Conservation (phyloP, 2,113 vertebrate genomes). For the Cisticola juncidis region DNA sequence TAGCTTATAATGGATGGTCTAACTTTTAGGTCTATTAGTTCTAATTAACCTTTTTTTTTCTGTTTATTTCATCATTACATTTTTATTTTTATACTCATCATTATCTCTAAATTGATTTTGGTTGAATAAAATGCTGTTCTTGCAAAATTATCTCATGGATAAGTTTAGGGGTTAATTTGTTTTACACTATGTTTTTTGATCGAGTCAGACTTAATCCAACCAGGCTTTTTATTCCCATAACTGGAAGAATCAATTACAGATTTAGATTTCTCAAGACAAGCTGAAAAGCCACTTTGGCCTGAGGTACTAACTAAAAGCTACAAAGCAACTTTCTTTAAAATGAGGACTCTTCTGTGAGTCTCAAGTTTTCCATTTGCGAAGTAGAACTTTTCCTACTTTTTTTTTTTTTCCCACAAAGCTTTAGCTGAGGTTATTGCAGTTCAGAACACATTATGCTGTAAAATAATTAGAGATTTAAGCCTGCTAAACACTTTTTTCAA, state of each 20-base stretch:
- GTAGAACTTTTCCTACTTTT: neutral
- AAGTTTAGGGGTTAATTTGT: neutral
- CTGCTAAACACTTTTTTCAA: neutral
- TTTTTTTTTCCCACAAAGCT: neutral
- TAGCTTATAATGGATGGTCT: neutral
- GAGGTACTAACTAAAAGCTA: neutral
- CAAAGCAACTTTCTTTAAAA: slow-evolving; percentile 1
- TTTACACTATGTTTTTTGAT: neutral
- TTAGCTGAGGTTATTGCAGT: neutral
- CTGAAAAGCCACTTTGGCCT: slow-evolving; percentile 7
- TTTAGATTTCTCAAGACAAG: neutral
- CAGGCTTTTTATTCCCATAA: neutral
- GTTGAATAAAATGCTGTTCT: neutral
- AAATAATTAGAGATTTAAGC: neutral
- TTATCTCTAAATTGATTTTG: neutral
- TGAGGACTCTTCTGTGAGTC: neutral
- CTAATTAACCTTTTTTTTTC: neutral
- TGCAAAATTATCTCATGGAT: neutral
- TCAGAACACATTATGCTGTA: neutral
- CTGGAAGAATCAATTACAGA: neutral
- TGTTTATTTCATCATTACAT: neutral
- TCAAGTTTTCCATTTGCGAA: neutral
- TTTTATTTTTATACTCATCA: neutral
- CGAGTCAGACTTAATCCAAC: neutral
- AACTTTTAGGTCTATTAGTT: neutral